Percentiles rank a stretch among this genome's conserved stretches.
These are phyloP conservation scores for Lycocorax pyrrhopterus DNA, from an alignment of 2,113 vertebrate species.

Conservation along the genomic window DNA sequence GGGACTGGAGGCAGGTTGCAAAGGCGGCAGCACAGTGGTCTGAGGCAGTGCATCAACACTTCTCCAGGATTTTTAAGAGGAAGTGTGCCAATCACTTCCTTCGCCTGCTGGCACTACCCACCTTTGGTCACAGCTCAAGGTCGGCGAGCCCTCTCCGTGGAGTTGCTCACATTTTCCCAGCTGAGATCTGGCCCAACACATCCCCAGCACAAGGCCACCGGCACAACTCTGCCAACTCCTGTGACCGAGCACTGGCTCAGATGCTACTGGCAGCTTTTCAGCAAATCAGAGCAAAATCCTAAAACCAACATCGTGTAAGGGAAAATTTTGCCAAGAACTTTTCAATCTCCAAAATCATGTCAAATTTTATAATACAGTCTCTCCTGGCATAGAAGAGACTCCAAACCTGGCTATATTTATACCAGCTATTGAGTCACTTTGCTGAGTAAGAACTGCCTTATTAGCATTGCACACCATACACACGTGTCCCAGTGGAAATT, in stretches of 20 bases:
- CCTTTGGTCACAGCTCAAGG: background rate
- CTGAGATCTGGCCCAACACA: background rate
- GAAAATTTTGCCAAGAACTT: conserved; percentile 5
- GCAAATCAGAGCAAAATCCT: conserved; percentile 18
- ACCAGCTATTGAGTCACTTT: conserved; percentile 41
- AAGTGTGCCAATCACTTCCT: background rate
- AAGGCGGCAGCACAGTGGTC: background rate
- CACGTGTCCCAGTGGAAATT: background rate
- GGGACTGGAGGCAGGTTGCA: background rate
- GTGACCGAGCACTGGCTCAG: background rate
- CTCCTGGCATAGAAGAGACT: conserved; percentile 2
- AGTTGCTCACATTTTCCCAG: background rate
- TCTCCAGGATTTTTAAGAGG: background rate
- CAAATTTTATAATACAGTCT: conserved; percentile 1
- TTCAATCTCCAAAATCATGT: background rate
- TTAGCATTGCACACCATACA: conserved; percentile 4
- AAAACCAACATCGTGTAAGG: background rate
- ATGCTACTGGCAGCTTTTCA: background rate
- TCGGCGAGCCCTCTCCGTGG: rapidly evolving
- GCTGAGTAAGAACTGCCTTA: conserved; percentile 50
- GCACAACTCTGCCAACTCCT: background rate
- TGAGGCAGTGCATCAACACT: background rate
- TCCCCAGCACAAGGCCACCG: background rate
- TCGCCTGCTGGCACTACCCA: background rate
- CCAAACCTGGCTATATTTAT: conserved; percentile 46